Evolutionary conservation across 1,140 invertebrate genomes (phyloP).

Genomic region (Scaptomyza montana): DNA sequence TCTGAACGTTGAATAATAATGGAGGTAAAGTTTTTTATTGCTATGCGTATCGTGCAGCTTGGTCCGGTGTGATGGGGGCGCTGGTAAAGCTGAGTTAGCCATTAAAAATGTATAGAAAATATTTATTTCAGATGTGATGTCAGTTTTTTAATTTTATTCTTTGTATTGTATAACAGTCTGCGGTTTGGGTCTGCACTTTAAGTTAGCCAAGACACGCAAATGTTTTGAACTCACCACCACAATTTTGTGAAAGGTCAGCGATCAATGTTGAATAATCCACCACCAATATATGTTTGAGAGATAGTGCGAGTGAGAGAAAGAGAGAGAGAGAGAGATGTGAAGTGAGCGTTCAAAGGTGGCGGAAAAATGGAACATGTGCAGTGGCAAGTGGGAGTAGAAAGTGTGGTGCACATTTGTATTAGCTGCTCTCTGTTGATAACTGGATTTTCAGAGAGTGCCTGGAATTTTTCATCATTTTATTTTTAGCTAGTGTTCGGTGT

Average conservation of each 20-base stretch:
- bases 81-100: background rate
- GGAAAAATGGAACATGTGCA: background rate
- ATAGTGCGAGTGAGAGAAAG: background rate
- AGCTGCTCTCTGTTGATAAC: slow-evolving; percentile 33
- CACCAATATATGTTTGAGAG: background rate
- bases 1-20: slow-evolving; percentile 49
- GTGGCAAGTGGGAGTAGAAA: slow-evolving; percentile 5
- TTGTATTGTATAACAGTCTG: slow-evolving; percentile 10
- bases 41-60: background rate
- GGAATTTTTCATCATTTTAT: slow-evolving; percentile 4
- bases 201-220: slow-evolving; percentile 20
- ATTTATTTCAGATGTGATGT: slow-evolving; percentile 52
- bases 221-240: slow-evolving; percentile 46
- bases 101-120: slow-evolving; percentile 63
- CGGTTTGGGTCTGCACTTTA: slow-evolving; percentile 24
- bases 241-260: too few relatives aligned
- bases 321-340: background rate
- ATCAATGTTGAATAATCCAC: background rate
- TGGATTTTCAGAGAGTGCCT: slow-evolving; percentile 35
- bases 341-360: background rate
- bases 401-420: background rate
- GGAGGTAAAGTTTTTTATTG: slow-evolving; percentile 52
- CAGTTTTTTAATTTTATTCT: slow-evolving; percentile 13
- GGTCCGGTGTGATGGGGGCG: background rate
- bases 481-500: background rate